These are phyloP conservation scores for Peromyscus polionotus DNA, from an alignment of 2,113 vertebrate species.

Conservation along the genomic window DNA sequence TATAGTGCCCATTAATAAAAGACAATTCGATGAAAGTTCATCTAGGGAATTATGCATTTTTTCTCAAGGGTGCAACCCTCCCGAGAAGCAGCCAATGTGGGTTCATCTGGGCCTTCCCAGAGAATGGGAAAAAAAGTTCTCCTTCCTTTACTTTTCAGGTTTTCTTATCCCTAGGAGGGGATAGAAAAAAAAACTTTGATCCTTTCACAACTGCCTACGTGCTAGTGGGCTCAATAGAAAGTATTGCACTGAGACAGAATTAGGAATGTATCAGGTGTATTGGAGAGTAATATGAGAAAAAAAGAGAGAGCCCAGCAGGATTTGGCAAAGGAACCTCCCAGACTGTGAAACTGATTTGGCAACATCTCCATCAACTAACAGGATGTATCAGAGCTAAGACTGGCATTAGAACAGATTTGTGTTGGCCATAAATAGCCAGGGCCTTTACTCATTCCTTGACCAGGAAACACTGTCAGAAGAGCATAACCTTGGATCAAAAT, in stretches of 20 bases:
- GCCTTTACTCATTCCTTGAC: not conserved
- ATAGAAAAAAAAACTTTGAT: not conserved
- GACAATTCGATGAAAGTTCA: not conserved
- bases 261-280: not conserved
- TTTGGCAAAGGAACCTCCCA: not conserved
- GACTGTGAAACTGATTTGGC: not conserved
- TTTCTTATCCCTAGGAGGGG: not conserved
- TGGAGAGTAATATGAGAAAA: not conserved
- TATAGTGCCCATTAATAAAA: not conserved
- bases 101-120: not conserved
- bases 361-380: not conserved
- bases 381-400: not conserved
- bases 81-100: not conserved
- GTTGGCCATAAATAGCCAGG: not conserved
- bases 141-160: not conserved
- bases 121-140: not conserved
- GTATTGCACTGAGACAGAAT: not conserved
- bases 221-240: not conserved
- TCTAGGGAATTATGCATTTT: not conserved
- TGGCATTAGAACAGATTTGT: not conserved
- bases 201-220: not conserved
- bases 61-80: not conserved
- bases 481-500: not conserved
- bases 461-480: not conserved
- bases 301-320: too few relatives aligned